A percentile compares a stretch with the other conserved stretches of the same genome.
Evolutionary conservation across 2,888 invertebrate species (phyloP).

Genomic region (Melieria crassipennis): DNA sequence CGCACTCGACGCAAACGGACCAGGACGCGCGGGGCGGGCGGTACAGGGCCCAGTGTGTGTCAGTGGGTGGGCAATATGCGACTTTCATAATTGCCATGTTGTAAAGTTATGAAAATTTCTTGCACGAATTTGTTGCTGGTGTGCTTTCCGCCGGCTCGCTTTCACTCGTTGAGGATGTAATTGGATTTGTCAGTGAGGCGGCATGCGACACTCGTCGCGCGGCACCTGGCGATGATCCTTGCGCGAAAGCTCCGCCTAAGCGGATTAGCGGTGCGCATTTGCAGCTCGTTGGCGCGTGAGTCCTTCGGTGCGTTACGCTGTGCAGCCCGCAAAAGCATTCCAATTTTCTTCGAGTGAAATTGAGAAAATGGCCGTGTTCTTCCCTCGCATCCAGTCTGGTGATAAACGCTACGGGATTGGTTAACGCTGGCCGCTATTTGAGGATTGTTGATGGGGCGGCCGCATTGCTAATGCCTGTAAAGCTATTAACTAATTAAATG

Average conservation of each 20-base stretch:
- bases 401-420: too few species aligned
- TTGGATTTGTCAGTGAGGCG: slow-evolving; percentile 19
- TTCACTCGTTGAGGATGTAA: background rate
- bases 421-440: too few species aligned
- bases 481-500: slow-evolving; percentile 32
- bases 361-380: too few species aligned
- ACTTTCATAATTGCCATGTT: slow-evolving; percentile 14
- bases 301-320: background rate
- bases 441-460: too few species aligned
- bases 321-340: too few species aligned
- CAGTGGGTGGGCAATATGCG: background rate
- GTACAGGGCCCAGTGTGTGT: background rate
- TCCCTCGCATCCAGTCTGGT: too few species aligned
- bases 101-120: slow-evolving; percentile 20
- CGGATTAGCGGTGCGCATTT: slow-evolving; percentile 19
- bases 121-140: background rate
- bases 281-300: slow-evolving; percentile 4
- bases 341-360: slow-evolving; percentile 9
- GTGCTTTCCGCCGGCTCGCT: background rate
- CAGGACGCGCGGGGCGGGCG: background rate
- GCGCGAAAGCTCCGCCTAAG: slow-evolving; percentile 16
- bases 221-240: background rate
- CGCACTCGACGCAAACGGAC: too few species aligned
- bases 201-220: too few species aligned
- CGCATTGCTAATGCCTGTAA: slow-evolving; percentile 16